A percentile compares a stretch with the other conserved stretches of the same genome.
These are phyloP conservation scores for Caradrina clavipalpis DNA, from an alignment of 2,888 invertebrate genomes.

Conservation along the genomic window DNA sequence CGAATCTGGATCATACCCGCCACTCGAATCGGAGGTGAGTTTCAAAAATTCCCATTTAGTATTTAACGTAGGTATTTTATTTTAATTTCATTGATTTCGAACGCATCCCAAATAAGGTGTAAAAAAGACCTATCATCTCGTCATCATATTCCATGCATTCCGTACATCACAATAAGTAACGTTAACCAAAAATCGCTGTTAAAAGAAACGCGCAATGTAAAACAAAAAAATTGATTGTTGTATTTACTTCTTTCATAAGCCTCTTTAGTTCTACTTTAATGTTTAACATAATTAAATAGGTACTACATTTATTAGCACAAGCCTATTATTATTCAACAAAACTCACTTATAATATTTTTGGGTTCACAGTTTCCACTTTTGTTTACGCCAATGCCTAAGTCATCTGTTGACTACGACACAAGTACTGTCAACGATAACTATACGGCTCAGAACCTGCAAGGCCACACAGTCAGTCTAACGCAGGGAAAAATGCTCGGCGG, in stretches of 20 bases:
- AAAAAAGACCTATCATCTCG: too few relatives aligned
- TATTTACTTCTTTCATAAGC: background rate
- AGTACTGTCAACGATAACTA: slow-evolving; percentile 63
- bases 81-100: too few relatives aligned
- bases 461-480: slow-evolving; percentile 54
- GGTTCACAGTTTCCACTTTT: slow-evolving; percentile 67
- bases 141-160: too few relatives aligned
- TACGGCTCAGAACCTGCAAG: slow-evolving; percentile 59
- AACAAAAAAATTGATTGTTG: too few relatives aligned
- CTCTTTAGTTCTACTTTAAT: background rate
- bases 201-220: too few relatives aligned
- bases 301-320: too few relatives aligned
- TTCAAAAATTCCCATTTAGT: background rate
- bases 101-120: too few relatives aligned
- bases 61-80: too few relatives aligned
- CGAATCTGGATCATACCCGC: slow-evolving; percentile 47
- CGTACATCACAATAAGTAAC: too few relatives aligned
- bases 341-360: background rate
- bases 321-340: background rate
- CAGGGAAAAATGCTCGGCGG: slow-evolving; percentile 77
- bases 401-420: slow-evolving; percentile 66
- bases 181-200: too few relatives aligned
- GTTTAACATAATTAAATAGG: too few relatives aligned
- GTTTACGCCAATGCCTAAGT: slow-evolving; percentile 61
- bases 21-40: slow-evolving; percentile 47